phyloP scores from a whole-genome alignment of 2,888 invertebrate species.

The Alentia gelatinosa region DNA sequence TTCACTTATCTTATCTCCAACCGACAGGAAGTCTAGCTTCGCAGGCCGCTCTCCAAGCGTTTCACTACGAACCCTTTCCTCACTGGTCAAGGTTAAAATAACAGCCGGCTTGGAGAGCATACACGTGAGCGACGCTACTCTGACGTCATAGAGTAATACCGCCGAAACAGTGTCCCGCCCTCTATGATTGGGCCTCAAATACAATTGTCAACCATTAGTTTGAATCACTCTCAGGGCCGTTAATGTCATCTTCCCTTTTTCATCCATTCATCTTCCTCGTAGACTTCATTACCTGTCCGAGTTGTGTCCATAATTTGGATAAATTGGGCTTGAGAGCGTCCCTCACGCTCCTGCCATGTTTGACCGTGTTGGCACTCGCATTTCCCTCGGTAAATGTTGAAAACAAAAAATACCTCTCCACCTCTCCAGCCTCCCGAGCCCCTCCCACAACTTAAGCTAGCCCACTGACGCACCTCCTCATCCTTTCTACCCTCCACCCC shows the following conservation, averaged over 20 bases:
- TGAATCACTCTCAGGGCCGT: background rate
- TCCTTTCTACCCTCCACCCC: too few species aligned
- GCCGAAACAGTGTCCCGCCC: background rate
- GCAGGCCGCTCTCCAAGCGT: background rate
- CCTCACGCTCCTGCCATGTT: background rate
- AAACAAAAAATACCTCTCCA: background rate
- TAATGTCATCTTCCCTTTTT: constrained; percentile 7
- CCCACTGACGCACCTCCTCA: too few species aligned
- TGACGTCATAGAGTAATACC: background rate
- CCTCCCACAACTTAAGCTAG: background rate
- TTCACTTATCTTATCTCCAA: constrained; percentile 3
- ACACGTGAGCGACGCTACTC: background rate
- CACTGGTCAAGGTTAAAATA: background rate
- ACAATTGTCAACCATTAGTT: background rate
- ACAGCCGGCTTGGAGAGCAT: background rate
- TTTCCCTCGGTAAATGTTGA: background rate
- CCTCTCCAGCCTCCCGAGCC: background rate
- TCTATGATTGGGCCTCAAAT: background rate
- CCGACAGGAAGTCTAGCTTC: background rate
- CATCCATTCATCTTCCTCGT: constrained; percentile 14
- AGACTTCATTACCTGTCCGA: background rate
- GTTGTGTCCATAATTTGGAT: background rate
- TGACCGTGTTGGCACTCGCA: background rate
- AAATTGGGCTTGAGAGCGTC: constrained; percentile 28
- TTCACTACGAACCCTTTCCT: background rate